phyloP scores from a whole-genome alignment of 2,797 vertebrate species.

The Fistularia tabacaria region DNA sequence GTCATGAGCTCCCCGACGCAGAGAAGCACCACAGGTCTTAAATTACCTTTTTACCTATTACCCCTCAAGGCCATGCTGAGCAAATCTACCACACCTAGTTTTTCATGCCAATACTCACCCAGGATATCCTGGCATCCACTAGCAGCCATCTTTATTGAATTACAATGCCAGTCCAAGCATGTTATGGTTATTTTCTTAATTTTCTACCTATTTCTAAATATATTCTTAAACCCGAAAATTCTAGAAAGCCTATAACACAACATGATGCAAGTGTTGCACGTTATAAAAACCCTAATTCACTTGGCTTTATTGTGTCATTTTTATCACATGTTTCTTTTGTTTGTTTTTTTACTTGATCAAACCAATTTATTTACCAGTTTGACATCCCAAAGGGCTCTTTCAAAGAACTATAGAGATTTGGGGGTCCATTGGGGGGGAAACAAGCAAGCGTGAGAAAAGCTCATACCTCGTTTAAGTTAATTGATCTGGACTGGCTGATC shows the following conservation, averaged over 20 bases:
- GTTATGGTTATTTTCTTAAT: too few species aligned
- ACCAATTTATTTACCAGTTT: too few species aligned
- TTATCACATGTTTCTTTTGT: too few species aligned
- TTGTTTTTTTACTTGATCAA: too few species aligned
- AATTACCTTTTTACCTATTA: constrained; percentile 49
- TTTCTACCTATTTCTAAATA: too few species aligned
- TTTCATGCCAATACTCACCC: constrained; percentile 39
- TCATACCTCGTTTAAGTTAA: constrained; percentile 55
- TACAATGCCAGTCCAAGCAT: background rate
- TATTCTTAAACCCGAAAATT: too few species aligned
- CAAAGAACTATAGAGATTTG: too few species aligned
- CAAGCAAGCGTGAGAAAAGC: constrained; percentile 2
- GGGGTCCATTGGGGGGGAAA: background rate
- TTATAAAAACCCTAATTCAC: too few species aligned
- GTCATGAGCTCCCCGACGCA: constrained; percentile 38
- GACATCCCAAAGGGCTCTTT: too few species aligned
- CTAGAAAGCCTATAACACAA: too few species aligned
- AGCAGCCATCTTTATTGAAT: background rate
- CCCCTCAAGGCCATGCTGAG: constrained; percentile 57
- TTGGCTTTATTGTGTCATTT: too few species aligned
- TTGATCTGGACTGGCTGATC: constrained; percentile 28
- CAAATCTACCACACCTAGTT: constrained; percentile 64
- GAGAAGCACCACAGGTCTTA: constrained; percentile 54
- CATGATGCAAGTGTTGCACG: too few species aligned
- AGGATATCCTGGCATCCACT: constrained; percentile 13